Conservation (phyloP, 2,797 vertebrate genomes). For the Pipistrellus kuhlii region DNA sequence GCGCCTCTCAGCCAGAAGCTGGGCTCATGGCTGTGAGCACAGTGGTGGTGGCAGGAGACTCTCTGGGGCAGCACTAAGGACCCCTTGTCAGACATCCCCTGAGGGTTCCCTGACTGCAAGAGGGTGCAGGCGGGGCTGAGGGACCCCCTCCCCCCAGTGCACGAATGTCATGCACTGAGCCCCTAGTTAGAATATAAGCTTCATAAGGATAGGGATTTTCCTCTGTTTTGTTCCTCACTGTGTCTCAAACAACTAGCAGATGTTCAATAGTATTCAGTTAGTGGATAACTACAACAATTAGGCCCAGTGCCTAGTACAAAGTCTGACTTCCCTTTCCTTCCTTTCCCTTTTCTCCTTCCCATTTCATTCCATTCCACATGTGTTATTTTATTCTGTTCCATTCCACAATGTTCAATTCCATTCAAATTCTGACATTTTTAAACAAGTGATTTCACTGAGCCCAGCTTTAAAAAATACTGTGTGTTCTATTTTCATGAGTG, state of each 20-base stretch:
- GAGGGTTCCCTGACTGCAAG: too few relatives aligned
- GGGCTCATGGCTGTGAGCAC: too few relatives aligned
- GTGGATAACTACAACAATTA: background rate
- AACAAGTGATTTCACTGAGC: constrained; percentile 16
- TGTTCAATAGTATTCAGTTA: background rate
- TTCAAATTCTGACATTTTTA: constrained; percentile 45
- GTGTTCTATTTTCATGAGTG: constrained; percentile 37
- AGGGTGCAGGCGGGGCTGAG: too few relatives aligned
- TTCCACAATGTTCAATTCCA: background rate
- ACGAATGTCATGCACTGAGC: too few relatives aligned
- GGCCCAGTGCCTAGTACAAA: background rate
- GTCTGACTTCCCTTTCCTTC: background rate
- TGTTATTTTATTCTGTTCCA: constrained; percentile 3
- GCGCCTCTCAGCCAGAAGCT: too few relatives aligned
- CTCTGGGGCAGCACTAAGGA: too few relatives aligned
- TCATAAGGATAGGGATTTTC: background rate
- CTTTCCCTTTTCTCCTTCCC: background rate
- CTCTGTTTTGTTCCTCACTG: background rate
- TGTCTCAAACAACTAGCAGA: constrained; percentile 12
- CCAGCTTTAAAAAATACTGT: background rate
- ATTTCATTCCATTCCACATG: background rate
- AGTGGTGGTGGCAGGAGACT: too few relatives aligned
- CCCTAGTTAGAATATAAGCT: background rate
- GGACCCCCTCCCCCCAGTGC: too few relatives aligned
- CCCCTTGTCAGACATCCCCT: too few relatives aligned